These are phyloP conservation scores for Philonicus albiceps DNA, from an alignment of 2,888 invertebrate genomes.

Conservation along the genomic window DNA sequence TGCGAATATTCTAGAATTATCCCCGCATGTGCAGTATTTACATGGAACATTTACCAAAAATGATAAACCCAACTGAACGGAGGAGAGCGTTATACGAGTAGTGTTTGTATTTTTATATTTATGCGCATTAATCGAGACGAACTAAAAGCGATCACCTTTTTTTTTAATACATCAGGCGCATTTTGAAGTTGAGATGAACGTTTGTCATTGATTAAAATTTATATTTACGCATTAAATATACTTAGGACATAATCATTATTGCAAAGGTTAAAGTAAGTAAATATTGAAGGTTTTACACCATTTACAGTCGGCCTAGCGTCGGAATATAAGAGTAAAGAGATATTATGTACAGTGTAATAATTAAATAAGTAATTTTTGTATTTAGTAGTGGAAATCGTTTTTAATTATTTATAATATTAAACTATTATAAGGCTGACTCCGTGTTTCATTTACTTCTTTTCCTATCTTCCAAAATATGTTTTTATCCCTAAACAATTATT, in stretches of 20 bases:
- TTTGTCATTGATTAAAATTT: not conserved
- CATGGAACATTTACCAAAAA: conserved; percentile 30
- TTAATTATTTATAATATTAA: conserved; percentile 35
- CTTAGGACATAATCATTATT: conserved; percentile 28
- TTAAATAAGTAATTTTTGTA: conserved; percentile 33
- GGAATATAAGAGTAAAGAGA: conserved; percentile 1
- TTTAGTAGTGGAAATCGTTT: conserved; percentile 34
- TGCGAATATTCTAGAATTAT: not conserved
- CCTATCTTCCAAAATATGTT: not conserved
- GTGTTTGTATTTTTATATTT: conserved; percentile 40
- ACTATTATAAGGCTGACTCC: conserved; percentile 16
- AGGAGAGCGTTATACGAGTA: not conserved
- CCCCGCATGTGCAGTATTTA: conserved; percentile 21
- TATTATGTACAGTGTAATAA: conserved; percentile 39
- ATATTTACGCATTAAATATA: conserved; percentile 16
- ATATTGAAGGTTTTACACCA: not conserved
- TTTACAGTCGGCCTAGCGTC: not conserved
- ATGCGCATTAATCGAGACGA: not conserved
- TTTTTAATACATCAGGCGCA: not conserved
- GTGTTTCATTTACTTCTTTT: not conserved
- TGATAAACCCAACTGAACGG: not conserved
- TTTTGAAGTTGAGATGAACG: not conserved
- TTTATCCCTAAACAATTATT: not conserved
- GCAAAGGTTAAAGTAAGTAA: not conserved
- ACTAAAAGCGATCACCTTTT: not conserved